Evolutionary conservation across 2,888 invertebrate genomes (phyloP).

Genomic region (Invenusta paracnida): DNA sequence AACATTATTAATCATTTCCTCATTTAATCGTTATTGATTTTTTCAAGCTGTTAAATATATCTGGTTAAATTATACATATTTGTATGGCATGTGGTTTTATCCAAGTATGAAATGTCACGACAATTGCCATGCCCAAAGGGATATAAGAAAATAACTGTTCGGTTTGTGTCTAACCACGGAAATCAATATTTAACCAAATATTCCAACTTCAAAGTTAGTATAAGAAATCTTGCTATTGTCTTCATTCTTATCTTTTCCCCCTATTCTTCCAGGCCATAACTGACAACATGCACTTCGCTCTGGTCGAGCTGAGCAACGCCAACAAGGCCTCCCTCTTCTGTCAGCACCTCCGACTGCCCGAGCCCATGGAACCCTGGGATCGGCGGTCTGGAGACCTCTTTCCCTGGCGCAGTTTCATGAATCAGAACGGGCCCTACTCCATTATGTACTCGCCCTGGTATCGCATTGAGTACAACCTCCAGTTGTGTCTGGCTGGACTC

Average conservation of each 20-base stretch:
- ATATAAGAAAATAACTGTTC: no score
- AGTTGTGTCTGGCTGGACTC: conserved; percentile 56
- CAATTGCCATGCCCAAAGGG: no score
- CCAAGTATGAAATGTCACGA: no score
- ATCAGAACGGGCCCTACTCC: conserved; percentile 56
- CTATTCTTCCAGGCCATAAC: conserved; percentile 51
- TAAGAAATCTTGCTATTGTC: background rate
- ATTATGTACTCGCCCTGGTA: conserved; percentile 56
- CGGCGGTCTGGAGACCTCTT: conserved; percentile 50
- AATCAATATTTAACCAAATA: no score
- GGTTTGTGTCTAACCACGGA: no score
- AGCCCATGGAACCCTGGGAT: conserved; percentile 58
- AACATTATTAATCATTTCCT: no score
- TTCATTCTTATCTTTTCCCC: background rate
- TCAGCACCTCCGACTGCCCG: conserved; percentile 54
- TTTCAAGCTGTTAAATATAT: no score
- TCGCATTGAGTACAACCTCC: conserved; percentile 55
- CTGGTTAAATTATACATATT: no score
- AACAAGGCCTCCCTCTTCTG: conserved; percentile 50
- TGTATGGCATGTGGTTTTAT: no score
- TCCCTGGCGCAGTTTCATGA: conserved; percentile 56
- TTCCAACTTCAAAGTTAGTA: no score
- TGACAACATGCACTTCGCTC: conserved; percentile 54
- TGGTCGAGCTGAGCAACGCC: conserved; percentile 55
- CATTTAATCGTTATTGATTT: no score